Evolutionary conservation across 2,113 vertebrate species (phyloP).

Genomic region (Pionites leucogaster): DNA sequence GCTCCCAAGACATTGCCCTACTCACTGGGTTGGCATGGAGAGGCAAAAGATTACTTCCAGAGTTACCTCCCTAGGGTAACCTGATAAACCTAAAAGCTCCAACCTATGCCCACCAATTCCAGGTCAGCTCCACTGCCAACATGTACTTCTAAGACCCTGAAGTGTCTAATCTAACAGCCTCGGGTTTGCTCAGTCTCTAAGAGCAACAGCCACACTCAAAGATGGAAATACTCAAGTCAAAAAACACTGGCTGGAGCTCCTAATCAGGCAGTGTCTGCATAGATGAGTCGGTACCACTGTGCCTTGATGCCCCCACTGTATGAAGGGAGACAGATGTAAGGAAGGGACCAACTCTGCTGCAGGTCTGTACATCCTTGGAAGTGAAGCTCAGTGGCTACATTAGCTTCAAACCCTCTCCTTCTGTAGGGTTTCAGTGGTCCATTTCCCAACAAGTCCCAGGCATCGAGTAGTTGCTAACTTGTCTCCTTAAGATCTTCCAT

Average conservation of each 20-base stretch:
- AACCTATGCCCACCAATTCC: background rate
- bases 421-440: conserved; percentile 67
- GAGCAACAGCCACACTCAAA: conserved; percentile 34
- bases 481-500: conserved; percentile 84
- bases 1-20: background rate
- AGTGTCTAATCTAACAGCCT: conserved; percentile 41
- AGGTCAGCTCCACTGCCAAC: conserved; percentile 36
- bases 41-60: background rate
- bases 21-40: background rate
- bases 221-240: conserved; percentile 39
- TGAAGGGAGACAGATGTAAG: conserved; percentile 48
- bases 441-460: conserved; percentile 58
- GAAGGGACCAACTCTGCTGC: conserved; percentile 58
- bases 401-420: conserved; percentile 62
- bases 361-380: conserved; percentile 71
- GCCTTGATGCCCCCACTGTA: conserved; percentile 4
- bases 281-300: conserved; percentile 39
- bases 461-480: conserved; percentile 82
- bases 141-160: conserved; percentile 1
- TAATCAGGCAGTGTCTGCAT: conserved; percentile 49
- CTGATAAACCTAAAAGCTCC: background rate
- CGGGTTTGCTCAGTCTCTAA: conserved; percentile 36
- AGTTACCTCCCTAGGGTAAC: background rate
- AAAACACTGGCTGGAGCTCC: conserved; percentile 42
- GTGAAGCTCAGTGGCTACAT: conserved; percentile 61